A percentile compares a stretch with the other conserved stretches of the same genome.
phyloP scores from a whole-genome alignment of 2,113 vertebrate species.

The Anas platyrhynchos region DNA sequence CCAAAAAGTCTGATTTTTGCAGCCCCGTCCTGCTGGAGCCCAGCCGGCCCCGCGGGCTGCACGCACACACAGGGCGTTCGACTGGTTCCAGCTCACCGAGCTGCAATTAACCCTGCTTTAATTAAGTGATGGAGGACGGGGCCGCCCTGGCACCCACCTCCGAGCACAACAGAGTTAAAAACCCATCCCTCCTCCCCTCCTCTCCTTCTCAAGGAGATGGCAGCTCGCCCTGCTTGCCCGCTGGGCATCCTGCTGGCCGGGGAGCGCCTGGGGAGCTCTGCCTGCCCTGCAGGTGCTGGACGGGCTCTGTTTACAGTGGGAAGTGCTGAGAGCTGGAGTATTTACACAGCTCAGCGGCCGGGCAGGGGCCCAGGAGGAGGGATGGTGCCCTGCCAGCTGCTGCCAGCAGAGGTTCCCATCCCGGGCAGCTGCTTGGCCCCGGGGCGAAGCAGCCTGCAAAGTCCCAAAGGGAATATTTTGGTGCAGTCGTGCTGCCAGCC shows the following conservation, averaged over 20 bases:
- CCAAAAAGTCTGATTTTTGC: background rate
- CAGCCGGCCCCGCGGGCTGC: background rate
- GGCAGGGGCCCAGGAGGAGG: background rate
- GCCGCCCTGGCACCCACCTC: no score
- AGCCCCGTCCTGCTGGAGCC: background rate
- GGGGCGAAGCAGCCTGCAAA: background rate
- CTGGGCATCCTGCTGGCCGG: background rate
- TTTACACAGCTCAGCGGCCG: conserved; percentile 4
- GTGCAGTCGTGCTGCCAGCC: background rate
- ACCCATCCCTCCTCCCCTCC: background rate
- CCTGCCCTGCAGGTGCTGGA: background rate
- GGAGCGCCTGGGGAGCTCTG: background rate
- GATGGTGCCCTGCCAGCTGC: background rate
- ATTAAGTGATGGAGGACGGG: background rate
- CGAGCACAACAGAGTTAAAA: no score
- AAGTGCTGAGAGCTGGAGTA: accelerated
- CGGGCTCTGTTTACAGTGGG: background rate
- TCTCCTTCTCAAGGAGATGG: background rate
- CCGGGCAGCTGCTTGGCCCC: background rate
- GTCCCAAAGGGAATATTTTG: background rate
- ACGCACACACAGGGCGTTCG: background rate
- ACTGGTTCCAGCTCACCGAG: background rate
- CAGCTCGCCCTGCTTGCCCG: background rate
- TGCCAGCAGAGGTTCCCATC: background rate
- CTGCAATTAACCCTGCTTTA: background rate